Evolutionary conservation across 2,797 vertebrate species (phyloP), one percentile per base, ranked within the genome.

Genomic region (Cephalopachus bancanus): DNA sequence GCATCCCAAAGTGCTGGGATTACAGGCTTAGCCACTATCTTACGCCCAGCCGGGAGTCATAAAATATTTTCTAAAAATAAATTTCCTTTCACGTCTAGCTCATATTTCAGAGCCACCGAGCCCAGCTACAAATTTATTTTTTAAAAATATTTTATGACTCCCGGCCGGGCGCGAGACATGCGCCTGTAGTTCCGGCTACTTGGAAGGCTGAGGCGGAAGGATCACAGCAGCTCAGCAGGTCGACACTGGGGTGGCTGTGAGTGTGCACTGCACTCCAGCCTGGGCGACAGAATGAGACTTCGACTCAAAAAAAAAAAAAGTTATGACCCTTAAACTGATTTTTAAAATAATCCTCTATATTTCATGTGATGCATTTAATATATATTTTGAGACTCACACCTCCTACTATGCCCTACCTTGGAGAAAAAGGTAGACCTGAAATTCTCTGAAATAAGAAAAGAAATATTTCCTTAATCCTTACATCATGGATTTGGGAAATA

Each of bases 341-440:
- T 49, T 33, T 20, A n/a, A 91, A 49, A 67, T 44, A 72, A 49
- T 62, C 5, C 59, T 74, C 49, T 33, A 33, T 62, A 76, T 83
- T 74, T 88, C 55, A 91, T 75, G 75, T 95, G 76, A 83, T 30
- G 16, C 30, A 59, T 62, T 83, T 57, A 78, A 75, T 26, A 51
- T 24, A 75, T 24, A 75, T 75, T 75, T 75, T 75, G 72, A 75
- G 24, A 4, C 44, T 44, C 72, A 75, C 44, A 75, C 12, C 44
- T 28, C 44, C 44, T 74, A 71, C 11, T 71, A 74, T 74, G 26
- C 3, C 44, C 22, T 22, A 49, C 44, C 72, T 74, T 28, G 72
- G 24, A 75, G 44, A 75, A 51, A 51, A 75, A 26, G 24, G 72
- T 26, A 28, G 72, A 16, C 62, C 30, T 60, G 24, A 83, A 69